These are phyloP conservation scores for Nomada fabriciana DNA, from an alignment of 2,888 invertebrate genomes.

Conservation along the genomic window DNA sequence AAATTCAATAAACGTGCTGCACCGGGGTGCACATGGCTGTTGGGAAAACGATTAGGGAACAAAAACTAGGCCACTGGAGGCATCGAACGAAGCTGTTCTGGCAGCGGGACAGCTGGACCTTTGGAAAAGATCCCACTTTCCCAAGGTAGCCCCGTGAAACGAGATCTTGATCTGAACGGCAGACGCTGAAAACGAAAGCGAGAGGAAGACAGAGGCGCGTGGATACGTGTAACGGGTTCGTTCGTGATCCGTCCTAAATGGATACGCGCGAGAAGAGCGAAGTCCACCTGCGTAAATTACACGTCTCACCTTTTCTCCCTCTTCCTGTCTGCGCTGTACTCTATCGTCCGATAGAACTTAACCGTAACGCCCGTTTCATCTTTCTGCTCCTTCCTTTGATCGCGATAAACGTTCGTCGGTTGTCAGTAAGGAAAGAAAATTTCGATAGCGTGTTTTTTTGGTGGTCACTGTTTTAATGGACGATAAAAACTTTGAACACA, in stretches of 20 bases:
- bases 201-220: conserved; percentile 20
- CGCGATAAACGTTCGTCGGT: too few relatives aligned
- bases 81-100: conserved; percentile 27
- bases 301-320: background rate
- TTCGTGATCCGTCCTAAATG: conserved; percentile 52
- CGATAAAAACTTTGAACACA: too few relatives aligned
- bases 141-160: background rate
- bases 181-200: conserved; percentile 45
- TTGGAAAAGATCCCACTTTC: conserved; percentile 42
- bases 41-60: conserved; percentile 31
- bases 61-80: conserved; percentile 35
- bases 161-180: conserved; percentile 15
- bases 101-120: conserved; percentile 10
- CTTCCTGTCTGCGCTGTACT: background rate
- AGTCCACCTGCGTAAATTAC: conserved; percentile 47
- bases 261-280: conserved; percentile 59
- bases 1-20: conserved; percentile 30
- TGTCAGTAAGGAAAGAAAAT: too few relatives aligned
- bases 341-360: conserved; percentile 17
- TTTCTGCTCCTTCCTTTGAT: background rate
- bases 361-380: background rate
- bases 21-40: background rate
- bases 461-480: too few relatives aligned
- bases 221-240: conserved; percentile 45
- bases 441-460: too few relatives aligned